Conservation (phyloP, 2,797 vertebrate genomes). For the Clarias platycephalus region DNA sequence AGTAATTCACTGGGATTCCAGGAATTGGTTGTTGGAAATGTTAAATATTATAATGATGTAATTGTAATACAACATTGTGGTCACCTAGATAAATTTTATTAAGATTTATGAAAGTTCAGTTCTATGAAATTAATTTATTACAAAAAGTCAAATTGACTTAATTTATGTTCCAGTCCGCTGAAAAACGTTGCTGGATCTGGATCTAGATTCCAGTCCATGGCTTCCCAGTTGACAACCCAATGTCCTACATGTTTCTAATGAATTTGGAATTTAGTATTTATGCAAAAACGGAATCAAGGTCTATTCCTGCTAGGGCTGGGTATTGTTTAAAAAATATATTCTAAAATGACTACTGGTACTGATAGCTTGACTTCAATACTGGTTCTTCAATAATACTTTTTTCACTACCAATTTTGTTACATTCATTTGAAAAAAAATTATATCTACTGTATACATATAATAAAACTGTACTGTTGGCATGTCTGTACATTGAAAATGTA, state of each 20-base stretch:
- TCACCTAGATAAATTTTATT: neutral
- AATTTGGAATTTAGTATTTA: neutral
- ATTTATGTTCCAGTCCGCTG: neutral
- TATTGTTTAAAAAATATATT: too few relatives aligned
- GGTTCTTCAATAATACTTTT: too few relatives aligned
- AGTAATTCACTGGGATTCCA: neutral
- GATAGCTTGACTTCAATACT: too few relatives aligned
- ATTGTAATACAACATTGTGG: neutral
- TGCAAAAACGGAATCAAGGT: neutral
- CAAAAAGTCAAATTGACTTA: neutral
- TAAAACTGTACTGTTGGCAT: too few relatives aligned
- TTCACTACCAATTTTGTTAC: too few relatives aligned
- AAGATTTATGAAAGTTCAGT: neutral
- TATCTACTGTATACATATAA: too few relatives aligned
- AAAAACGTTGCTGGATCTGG: neutral
- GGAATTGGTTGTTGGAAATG: neutral
- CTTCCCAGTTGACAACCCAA: neutral
- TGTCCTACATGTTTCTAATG: neutral
- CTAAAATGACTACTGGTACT: too few relatives aligned
- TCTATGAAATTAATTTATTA: neutral
- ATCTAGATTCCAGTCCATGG: neutral
- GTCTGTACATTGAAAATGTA: too few relatives aligned
- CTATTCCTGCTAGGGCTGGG: too few relatives aligned
- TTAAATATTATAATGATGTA: neutral
- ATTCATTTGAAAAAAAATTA: too few relatives aligned